phyloP scores from a whole-genome alignment of 2,888 invertebrate genomes.

The Tetragonula carbonaria region DNA sequence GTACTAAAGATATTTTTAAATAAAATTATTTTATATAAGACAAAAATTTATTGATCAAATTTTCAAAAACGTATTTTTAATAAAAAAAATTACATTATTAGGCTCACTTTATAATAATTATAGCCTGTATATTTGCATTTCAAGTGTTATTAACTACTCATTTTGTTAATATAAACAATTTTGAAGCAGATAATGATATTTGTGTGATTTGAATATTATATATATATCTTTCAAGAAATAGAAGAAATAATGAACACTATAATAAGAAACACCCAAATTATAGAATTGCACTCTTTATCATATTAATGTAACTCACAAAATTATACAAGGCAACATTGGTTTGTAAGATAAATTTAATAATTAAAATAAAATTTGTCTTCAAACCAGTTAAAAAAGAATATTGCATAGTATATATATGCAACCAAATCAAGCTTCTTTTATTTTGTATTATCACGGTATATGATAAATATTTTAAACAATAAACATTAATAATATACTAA shows the following conservation, averaged over 20 bases:
- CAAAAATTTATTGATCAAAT: slow-evolving; percentile 38
- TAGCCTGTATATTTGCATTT: slow-evolving; percentile 46
- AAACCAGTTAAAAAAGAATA: slow-evolving; percentile 27
- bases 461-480: slow-evolving; percentile 65
- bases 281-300: slow-evolving; percentile 28
- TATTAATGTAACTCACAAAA: slow-evolving; percentile 33
- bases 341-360: slow-evolving; percentile 16
- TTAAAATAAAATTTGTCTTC: slow-evolving; percentile 34
- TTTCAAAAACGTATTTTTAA: slow-evolving; percentile 48
- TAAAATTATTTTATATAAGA: slow-evolving; percentile 15
- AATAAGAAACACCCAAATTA: slow-evolving; percentile 19
- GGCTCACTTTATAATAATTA: slow-evolving; percentile 60
- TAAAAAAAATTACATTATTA: slow-evolving; percentile 72
- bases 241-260: slow-evolving; percentile 8
- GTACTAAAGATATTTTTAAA: slow-evolving; percentile 7
- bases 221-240: background rate
- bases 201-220: slow-evolving; percentile 22
- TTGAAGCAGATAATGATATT: slow-evolving; percentile 31
- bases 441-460: slow-evolving; percentile 55
- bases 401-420: slow-evolving; percentile 44
- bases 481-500: slow-evolving; percentile 69
- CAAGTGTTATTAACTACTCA: slow-evolving; percentile 6
- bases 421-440: slow-evolving; percentile 49
- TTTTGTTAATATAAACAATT: slow-evolving; percentile 9
- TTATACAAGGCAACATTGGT: slow-evolving; percentile 43